phyloP scores from a whole-genome alignment of 2,888 invertebrate genomes.

The Parnassius glacialis region DNA sequence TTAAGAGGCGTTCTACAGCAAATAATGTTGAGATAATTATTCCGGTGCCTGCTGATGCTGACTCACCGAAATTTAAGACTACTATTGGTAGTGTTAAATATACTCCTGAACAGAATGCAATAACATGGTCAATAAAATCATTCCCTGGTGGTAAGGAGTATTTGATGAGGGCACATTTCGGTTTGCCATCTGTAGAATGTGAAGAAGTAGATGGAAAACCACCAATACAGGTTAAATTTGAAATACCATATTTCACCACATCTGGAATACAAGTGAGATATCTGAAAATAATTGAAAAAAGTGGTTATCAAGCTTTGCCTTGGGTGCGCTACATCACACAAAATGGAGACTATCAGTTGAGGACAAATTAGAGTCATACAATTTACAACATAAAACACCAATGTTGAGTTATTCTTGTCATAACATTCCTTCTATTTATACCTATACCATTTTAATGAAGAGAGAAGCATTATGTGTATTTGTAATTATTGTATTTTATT shows the following conservation, averaged over 20 bases:
- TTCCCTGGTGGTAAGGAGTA: constrained; percentile 99
- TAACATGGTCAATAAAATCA: constrained; percentile 98
- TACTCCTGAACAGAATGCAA: constrained; percentile 97
- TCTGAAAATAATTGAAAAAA: constrained; percentile 98
- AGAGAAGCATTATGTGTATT: constrained; percentile 49
- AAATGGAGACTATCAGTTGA: constrained; percentile 98
- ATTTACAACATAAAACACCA: background rate
- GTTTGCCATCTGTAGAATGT: constrained; percentile 96
- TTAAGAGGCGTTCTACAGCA: constrained; percentile 97
- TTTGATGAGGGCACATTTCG: constrained; percentile 98
- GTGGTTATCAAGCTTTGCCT: constrained; percentile 98
- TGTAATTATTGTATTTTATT: constrained; percentile 53
- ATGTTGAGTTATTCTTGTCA: constrained; percentile 18
- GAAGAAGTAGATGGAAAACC: constrained; percentile 98
- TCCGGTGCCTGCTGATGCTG: constrained; percentile 97
- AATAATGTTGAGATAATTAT: constrained; percentile 99
- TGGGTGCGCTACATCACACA: constrained; percentile 99
- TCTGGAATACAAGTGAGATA: constrained; percentile 99
- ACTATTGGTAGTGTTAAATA: constrained; percentile 98
- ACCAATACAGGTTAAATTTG: constrained; percentile 99
- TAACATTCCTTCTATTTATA: constrained; percentile 50
- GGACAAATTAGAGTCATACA: constrained; percentile 86
- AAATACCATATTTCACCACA: constrained; percentile 99
- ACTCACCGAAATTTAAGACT: constrained; percentile 98
- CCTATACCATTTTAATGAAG: constrained; percentile 32